Percentiles rank a stretch among this genome's conserved stretches.
Evolutionary conservation across 2,113 vertebrate species (phyloP).

Genomic region (Phoxinus phoxinus): DNA sequence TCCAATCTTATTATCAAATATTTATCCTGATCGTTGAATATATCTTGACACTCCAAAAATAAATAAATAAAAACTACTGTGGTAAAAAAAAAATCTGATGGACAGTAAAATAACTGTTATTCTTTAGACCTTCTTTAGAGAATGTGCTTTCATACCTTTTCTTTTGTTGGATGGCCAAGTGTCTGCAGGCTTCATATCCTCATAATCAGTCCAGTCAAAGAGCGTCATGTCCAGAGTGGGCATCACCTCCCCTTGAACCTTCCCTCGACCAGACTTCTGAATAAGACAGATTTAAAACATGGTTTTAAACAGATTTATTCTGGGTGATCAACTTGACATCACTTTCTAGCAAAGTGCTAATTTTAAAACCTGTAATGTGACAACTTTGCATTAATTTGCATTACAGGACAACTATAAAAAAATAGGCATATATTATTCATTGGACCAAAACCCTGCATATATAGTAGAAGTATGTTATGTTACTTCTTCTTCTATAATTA

Average conservation of each 20-base stretch:
- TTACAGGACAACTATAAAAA: background rate
- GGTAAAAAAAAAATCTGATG: background rate
- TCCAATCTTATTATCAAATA: background rate
- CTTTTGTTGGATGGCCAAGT: slow-evolving; percentile 86
- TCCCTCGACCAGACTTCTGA: slow-evolving; percentile 70
- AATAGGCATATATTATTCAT: background rate
- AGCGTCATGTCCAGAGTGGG: slow-evolving; percentile 95
- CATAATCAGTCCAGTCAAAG: slow-evolving; percentile 98
- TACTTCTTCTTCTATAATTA: background rate
- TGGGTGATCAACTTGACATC: background rate
- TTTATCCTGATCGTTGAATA: background rate
- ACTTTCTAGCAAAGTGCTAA: background rate
- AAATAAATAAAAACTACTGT: background rate
- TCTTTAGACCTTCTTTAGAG: background rate
- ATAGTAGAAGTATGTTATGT: background rate
- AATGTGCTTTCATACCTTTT: slow-evolving; percentile 80
- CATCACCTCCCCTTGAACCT: slow-evolving; percentile 88
- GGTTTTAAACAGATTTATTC: slow-evolving; percentile 3
- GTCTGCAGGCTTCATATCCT: slow-evolving; percentile 92
- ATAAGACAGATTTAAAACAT: slow-evolving; percentile 34
- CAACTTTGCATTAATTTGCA: background rate
- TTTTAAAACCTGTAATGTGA: background rate
- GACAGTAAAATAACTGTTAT: background rate
- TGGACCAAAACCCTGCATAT: background rate
- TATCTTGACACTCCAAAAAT: background rate